A percentile compares a stretch with the other conserved stretches of the same genome.
These are phyloP conservation scores for Acleris cristana DNA, from an alignment of 2,888 invertebrate genomes.

Conservation along the genomic window DNA sequence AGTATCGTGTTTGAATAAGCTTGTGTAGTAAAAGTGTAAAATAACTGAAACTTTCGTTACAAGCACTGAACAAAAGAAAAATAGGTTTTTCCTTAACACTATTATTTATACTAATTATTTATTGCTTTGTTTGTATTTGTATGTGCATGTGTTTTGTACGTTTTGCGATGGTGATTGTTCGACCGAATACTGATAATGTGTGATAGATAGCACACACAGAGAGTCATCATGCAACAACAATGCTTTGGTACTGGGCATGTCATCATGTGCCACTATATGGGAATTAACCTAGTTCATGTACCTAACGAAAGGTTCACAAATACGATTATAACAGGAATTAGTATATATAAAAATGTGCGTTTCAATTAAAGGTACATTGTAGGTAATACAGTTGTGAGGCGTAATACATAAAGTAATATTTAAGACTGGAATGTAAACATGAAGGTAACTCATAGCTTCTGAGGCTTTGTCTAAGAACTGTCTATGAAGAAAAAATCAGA, in stretches of 20 bases:
- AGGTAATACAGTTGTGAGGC: slow-evolving; percentile 37
- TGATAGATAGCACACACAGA: neutral
- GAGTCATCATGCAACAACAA: neutral
- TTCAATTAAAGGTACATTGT: slow-evolving; percentile 46
- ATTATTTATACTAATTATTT: neutral
- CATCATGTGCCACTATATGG: neutral
- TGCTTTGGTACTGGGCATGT: neutral
- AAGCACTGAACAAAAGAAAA: neutral
- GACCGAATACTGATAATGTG: too few relatives aligned
- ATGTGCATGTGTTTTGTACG: neutral
- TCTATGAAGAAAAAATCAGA: slow-evolving; percentile 53
- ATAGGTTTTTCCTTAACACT: neutral
- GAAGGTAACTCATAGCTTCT: slow-evolving; percentile 74
- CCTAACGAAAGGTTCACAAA: slow-evolving; percentile 13
- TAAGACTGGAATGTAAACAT: slow-evolving; percentile 68
- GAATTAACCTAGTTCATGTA: neutral
- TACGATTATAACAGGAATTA: slow-evolving; percentile 52
- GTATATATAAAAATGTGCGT: slow-evolving; percentile 59
- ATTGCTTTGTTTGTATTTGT: neutral
- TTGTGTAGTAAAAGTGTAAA: slow-evolving; percentile 47
- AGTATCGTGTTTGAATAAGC: slow-evolving; percentile 56
- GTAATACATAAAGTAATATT: slow-evolving; percentile 36
- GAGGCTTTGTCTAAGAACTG: slow-evolving; percentile 68
- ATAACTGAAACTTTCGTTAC: slow-evolving; percentile 41
- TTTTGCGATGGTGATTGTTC: too few relatives aligned